Conservation (phyloP, 2,888 invertebrate genomes). For the Callimorpha dominula region DNA sequence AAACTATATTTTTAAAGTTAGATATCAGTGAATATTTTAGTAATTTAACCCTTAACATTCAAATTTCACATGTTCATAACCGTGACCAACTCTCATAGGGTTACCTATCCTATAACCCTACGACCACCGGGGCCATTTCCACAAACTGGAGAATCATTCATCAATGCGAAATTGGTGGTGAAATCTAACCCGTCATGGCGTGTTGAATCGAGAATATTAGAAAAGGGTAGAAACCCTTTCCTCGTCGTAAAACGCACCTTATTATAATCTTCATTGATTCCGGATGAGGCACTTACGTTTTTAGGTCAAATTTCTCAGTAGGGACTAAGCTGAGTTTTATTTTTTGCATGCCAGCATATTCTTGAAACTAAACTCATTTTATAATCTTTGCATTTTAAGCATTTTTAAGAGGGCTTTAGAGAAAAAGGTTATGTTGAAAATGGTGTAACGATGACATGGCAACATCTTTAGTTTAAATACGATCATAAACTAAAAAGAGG, state of each 20-base stretch:
- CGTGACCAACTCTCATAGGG: conserved; percentile 30
- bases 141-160: conserved; percentile 47
- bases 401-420: background rate
- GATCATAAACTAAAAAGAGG: background rate
- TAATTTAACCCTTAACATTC: background rate
- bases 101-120: conserved; percentile 30
- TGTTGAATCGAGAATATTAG: conserved; percentile 46
- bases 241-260: conserved; percentile 38
- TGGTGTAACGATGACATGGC: background rate
- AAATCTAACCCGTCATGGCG: conserved; percentile 35
- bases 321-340: conserved; percentile 26
- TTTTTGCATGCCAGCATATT: conserved; percentile 24
- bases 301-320: conserved; percentile 30
- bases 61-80: conserved; percentile 26
- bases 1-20: background rate
- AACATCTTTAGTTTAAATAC: background rate
- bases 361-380: background rate
- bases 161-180: conserved; percentile 47
- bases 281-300: conserved; percentile 36
- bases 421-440: background rate
- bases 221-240: conserved; percentile 40
- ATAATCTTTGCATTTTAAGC: conserved; percentile 2
- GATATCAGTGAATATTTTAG: background rate
- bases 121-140: conserved; percentile 22
- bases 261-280: conserved; percentile 49